Conservation (phyloP, 2,797 vertebrate genomes). For the Muscicapa comitata region DNA sequence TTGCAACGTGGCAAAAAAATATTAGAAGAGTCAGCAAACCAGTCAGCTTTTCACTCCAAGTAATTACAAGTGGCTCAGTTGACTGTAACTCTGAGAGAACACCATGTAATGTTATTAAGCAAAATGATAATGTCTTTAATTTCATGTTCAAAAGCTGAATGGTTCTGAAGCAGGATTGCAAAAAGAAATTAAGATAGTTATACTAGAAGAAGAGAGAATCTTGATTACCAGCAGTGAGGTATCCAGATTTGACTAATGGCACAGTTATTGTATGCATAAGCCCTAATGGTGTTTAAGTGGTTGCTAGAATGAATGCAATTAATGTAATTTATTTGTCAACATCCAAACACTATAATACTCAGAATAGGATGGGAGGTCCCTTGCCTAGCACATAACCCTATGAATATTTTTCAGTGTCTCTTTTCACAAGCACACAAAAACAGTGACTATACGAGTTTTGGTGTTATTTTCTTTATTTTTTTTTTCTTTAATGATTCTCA, state of each 20-base stretch:
- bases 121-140: constrained; percentile 1
- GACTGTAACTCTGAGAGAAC: not conserved
- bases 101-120: not conserved
- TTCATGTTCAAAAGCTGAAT: not conserved
- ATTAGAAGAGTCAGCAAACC: not conserved
- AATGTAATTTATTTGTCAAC: constrained; percentile 54
- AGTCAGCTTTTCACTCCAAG: not conserved
- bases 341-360: constrained; percentile 25
- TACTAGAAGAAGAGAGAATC: not conserved
- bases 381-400: not conserved
- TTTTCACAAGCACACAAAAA: not conserved
- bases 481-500: not conserved
- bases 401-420: not conserved
- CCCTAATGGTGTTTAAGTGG: constrained; percentile 55
- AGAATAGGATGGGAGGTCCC: constrained; percentile 10
- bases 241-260: constrained; percentile 50
- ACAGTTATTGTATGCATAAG: constrained; percentile 46
- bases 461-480: accelerated
- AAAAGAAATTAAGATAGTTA: constrained; percentile 33
- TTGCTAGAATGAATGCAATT: constrained; percentile 55
- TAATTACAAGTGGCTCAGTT: not conserved
- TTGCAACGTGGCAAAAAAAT: not conserved
- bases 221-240: constrained; percentile 35
- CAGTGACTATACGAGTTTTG: not conserved
- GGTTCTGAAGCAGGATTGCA: not conserved